Evolutionary conservation across 2,888 invertebrate genomes (phyloP), one percentile per base, ranked within the genome.

Genomic region (Lasioglossum marginatum): DNA sequence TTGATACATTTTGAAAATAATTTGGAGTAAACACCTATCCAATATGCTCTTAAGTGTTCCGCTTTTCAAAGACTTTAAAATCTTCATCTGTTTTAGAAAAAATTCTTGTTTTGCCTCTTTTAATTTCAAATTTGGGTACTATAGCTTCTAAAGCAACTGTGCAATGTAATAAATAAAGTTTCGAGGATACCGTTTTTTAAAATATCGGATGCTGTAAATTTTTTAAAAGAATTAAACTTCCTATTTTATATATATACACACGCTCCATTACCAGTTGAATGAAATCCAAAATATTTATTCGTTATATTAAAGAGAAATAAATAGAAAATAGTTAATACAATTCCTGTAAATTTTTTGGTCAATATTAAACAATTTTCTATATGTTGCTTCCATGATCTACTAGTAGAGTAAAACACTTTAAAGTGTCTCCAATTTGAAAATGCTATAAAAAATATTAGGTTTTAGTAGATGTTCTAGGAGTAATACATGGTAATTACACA

Each of bases 1-100:
- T 87, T 85, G 74, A 82, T 86, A 84, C 87, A 90, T 88, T 88
- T 86, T 87, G 63, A 84, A 86, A 87, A 81, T 78, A 80, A 86
- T 89, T 86, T 72, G 76, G 73, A 85, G 75, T 83, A 77, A 79
- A 77, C 75, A 81, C 86, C 86, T 87, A 81, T 66, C 81, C 87
- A 79, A 43, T 82, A 43, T 79, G 63, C 79, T 27, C 37, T 86
- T 75, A 77, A 77, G 40, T 31, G 14, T 80, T 71, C 37, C 60
- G 72, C 63, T 63, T 63, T 83, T 60, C 57, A 81, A 34, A 71
- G 40, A 45, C 31, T 77, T 23, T 16, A 73, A 48, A 45, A 19
- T 43, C 23, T 45, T 45, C 27, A 83, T 84, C 34, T 79, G 76
- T n/a, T 48, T 57, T 14, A 60, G 45, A 43, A 31, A 31, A 57